phyloP scores from a whole-genome alignment of 1,140 invertebrate species.

The Orchestia grillus region DNA sequence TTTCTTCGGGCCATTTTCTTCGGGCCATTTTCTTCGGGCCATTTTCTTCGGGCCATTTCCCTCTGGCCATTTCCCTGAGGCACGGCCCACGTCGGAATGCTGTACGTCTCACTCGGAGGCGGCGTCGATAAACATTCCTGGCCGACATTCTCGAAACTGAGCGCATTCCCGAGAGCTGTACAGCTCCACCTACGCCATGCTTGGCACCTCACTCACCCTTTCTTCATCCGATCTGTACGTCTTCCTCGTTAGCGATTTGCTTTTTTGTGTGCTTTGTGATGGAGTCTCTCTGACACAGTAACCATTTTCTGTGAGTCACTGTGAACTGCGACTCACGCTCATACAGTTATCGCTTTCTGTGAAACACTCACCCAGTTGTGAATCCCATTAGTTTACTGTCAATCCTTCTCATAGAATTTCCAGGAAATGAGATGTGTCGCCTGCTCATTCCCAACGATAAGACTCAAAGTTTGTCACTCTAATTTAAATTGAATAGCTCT shows the following conservation, averaged over 20 bases:
- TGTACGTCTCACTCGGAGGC: background rate
- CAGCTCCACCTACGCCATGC: background rate
- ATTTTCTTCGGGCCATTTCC: too few species aligned
- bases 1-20: too few species aligned
- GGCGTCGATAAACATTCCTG: conserved; percentile 10
- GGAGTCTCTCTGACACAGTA: too few species aligned
- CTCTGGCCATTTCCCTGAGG: background rate
- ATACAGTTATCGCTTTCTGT: too few species aligned
- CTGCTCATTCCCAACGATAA: background rate
- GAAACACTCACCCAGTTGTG: too few species aligned
- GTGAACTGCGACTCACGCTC: too few species aligned
- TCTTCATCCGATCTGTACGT: background rate
- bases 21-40: too few species aligned
- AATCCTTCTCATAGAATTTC: background rate
- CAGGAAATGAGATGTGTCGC: background rate
- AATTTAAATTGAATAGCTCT: background rate
- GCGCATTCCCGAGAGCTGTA: background rate
- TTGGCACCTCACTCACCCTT: conserved; percentile 8
- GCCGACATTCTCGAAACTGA: background rate
- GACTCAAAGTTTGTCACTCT: background rate
- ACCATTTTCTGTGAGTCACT: too few species aligned
- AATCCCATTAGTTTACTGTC: too few species aligned
- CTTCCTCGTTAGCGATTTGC: background rate
- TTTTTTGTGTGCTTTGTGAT: background rate
- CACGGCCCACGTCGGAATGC: background rate